Evolutionary conservation across 1,140 invertebrate genomes (phyloP).

Genomic region (Paraescarpia echinospica): DNA sequence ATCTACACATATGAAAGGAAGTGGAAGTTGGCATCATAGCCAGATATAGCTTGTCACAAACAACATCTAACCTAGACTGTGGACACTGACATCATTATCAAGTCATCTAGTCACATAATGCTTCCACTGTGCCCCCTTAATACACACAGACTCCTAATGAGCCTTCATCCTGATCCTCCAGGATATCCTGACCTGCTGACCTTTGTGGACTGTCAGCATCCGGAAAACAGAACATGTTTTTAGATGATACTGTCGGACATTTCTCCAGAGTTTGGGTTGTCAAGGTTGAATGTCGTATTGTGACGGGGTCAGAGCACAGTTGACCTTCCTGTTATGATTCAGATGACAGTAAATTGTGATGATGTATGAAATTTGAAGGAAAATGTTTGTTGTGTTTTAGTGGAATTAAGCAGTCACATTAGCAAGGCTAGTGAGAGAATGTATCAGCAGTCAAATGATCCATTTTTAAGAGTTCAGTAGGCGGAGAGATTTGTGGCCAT

Average conservation of each 20-base stretch:
- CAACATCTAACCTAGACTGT: background rate
- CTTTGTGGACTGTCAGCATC: background rate
- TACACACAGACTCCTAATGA: background rate
- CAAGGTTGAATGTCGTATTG: background rate
- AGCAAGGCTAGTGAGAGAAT: too few relatives aligned
- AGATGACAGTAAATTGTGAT: too few relatives aligned
- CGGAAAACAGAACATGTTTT: background rate
- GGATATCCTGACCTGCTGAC: background rate
- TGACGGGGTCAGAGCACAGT: too few relatives aligned
- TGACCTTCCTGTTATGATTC: too few relatives aligned
- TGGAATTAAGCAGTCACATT: too few relatives aligned
- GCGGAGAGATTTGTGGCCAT: too few relatives aligned
- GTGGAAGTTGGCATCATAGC: background rate
- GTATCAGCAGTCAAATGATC: too few relatives aligned
- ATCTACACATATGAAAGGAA: background rate
- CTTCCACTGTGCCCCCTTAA: background rate
- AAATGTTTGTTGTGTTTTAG: too few relatives aligned
- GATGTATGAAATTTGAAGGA: too few relatives aligned
- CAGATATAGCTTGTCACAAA: background rate
- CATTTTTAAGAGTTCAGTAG: too few relatives aligned
- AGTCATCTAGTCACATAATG: background rate
- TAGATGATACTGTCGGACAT: background rate
- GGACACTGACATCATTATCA: background rate
- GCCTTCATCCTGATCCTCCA: background rate
- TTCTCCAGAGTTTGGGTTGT: background rate